These are phyloP conservation scores for Smithornis capensis DNA, from an alignment of 2,113 vertebrate genomes.

Conservation along the genomic window DNA sequence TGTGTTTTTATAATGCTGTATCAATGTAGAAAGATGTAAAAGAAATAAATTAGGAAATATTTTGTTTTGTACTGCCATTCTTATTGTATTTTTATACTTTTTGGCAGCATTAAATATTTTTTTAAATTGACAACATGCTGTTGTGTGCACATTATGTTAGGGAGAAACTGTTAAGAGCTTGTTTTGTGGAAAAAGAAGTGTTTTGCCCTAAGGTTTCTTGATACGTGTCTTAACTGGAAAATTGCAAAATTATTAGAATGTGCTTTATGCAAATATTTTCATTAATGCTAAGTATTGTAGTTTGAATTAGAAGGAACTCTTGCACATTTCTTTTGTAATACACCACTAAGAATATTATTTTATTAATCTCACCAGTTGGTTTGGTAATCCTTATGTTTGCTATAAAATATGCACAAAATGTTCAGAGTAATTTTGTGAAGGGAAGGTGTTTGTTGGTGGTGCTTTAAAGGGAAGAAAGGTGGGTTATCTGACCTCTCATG, in stretches of 20 bases:
- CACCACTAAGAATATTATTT: neutral
- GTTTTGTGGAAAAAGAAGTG: neutral
- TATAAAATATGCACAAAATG: neutral
- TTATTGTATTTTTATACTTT: slow-evolving; percentile 84
- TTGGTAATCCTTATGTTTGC: neutral
- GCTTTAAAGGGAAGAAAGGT: neutral
- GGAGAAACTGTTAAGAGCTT: neutral
- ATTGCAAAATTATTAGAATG: neutral
- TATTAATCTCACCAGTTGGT: neutral
- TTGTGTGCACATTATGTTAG: slow-evolving; percentile 69
- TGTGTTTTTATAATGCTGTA: slow-evolving; percentile 77
- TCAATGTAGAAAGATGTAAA: slow-evolving; percentile 79
- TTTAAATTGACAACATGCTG: slow-evolving; percentile 70
- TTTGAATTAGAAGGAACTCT: neutral
- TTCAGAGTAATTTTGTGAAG: neutral
- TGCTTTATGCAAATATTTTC: neutral
- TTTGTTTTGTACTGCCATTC: slow-evolving; percentile 84
- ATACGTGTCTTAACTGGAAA: neutral
- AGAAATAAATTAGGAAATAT: slow-evolving; percentile 77
- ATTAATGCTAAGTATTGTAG: neutral
- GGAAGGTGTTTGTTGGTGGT: neutral
- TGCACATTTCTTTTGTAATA: neutral
- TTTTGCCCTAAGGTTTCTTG: neutral
- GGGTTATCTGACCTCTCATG: neutral
- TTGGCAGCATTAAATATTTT: slow-evolving; percentile 90